Evolutionary conservation across 2,113 vertebrate genomes (phyloP).

Genomic region (Eulemur macaco): DNA sequence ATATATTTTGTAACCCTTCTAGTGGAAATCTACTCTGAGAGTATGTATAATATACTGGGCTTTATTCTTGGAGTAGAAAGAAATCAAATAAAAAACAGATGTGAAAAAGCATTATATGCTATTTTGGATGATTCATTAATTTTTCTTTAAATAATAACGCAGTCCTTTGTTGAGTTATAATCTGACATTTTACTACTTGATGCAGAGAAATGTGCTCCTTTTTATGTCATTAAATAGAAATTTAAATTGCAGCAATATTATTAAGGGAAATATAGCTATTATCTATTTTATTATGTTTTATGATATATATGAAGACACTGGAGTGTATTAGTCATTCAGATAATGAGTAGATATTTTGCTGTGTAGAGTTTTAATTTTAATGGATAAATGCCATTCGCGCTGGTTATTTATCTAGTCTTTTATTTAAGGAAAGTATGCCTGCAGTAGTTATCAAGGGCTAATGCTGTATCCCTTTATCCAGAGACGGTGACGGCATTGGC

Average conservation of each 20-base stretch:
- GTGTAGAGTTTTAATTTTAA: conserved; percentile 40
- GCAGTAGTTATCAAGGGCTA: neutral
- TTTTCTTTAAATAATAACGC: conserved; percentile 44
- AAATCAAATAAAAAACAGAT: conserved; percentile 55
- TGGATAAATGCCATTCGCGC: neutral
- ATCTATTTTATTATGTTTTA: conserved; percentile 62
- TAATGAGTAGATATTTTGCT: conserved; percentile 49
- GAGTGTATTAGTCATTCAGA: conserved; percentile 12
- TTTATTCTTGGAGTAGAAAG: neutral
- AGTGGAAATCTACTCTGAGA: neutral
- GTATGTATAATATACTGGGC: neutral
- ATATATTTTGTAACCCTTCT: neutral
- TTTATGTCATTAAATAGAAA: conserved; percentile 35
- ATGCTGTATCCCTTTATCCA: neutral
- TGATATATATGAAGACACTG: conserved; percentile 11
- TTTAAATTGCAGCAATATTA: conserved; percentile 51
- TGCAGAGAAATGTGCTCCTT: neutral
- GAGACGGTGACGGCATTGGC: neutral
- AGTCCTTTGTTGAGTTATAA: conserved; percentile 28
- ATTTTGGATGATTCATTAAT: conserved; percentile 56
- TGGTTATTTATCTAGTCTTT: conserved; percentile 42
- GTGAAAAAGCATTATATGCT: neutral
- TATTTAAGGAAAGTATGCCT: neutral
- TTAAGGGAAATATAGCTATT: conserved; percentile 41
- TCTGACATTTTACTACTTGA: conserved; percentile 49